These are phyloP conservation scores for Plecturocebus donacophilus DNA, from an alignment of 2,113 vertebrate genomes.

Conservation along the genomic window DNA sequence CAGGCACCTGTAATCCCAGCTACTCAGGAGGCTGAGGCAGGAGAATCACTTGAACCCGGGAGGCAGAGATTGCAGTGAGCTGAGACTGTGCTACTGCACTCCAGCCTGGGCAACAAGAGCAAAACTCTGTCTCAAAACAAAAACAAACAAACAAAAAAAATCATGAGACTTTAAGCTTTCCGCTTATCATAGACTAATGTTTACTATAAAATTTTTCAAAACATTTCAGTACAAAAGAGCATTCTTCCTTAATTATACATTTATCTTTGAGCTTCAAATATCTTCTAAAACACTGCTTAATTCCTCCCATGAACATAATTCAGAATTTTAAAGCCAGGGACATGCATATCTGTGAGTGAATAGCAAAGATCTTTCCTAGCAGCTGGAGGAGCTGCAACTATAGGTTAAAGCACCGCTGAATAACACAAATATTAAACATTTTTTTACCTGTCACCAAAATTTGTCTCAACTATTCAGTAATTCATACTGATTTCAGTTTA, in stretches of 20 bases:
- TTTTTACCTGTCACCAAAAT: background rate
- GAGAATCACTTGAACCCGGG: no score
- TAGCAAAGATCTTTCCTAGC: background rate
- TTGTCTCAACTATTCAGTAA: background rate
- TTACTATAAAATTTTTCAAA: background rate
- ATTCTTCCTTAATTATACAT: background rate
- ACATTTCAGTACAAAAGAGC: background rate
- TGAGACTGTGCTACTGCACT: no score
- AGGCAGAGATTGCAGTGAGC: no score
- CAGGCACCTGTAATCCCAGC: no score
- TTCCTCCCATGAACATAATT: background rate
- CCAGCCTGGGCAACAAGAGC: no score
- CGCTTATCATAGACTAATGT: background rate
- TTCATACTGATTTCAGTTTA: background rate
- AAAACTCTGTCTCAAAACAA: no score
- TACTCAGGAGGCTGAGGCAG: no score
- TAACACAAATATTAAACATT: background rate
- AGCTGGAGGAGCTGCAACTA: no score
- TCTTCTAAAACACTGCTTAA: background rate
- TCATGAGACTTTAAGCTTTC: background rate
- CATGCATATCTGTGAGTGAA: background rate
- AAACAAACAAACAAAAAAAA: no score
- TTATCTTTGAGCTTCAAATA: background rate
- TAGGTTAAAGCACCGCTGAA: background rate
- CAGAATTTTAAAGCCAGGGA: background rate